phyloP scores from a whole-genome alignment of 2,888 invertebrate genomes.

The Terebella lapidaria region DNA sequence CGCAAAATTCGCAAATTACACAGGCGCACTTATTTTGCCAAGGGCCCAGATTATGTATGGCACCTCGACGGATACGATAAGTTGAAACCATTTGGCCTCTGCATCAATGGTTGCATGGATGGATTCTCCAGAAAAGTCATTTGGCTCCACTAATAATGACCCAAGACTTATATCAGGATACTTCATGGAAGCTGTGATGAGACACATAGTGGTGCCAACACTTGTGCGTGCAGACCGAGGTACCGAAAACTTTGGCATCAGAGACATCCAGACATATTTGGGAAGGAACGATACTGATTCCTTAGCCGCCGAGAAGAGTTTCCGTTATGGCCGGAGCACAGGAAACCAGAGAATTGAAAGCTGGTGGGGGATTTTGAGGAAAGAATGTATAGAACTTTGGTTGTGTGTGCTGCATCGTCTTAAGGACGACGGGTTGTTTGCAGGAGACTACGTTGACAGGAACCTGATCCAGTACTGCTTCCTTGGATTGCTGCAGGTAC shows the following conservation, averaged over 20 bases:
- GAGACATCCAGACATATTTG: not conserved
- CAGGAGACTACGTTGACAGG: not conserved
- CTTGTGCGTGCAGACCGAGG: not conserved
- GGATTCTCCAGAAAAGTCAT: conserved; percentile 23
- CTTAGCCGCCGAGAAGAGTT: not conserved
- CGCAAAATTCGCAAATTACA: conserved; percentile 11
- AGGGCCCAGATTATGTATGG: conserved; percentile 25
- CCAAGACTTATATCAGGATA: conserved; percentile 15
- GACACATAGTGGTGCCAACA: not conserved
- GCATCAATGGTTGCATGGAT: conserved; percentile 27
- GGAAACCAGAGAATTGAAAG: not conserved
- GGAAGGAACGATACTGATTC: not conserved
- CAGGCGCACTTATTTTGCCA: conserved; percentile 16
- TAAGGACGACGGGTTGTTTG: not conserved
- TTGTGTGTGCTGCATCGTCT: not conserved
- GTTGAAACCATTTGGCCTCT: conserved; percentile 25
- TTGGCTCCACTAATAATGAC: conserved; percentile 22
- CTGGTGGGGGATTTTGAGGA: not conserved
- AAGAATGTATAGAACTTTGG: not conserved
- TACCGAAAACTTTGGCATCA: not conserved
- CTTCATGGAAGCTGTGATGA: conserved; percentile 2
- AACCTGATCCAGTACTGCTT: not conserved
- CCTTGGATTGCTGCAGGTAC: not conserved
- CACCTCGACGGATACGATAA: conserved; percentile 28
- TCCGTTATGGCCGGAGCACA: not conserved